Evolutionary conservation across 2,113 vertebrate genomes (phyloP).

Genomic region (Beaufortia kweichowensis): DNA sequence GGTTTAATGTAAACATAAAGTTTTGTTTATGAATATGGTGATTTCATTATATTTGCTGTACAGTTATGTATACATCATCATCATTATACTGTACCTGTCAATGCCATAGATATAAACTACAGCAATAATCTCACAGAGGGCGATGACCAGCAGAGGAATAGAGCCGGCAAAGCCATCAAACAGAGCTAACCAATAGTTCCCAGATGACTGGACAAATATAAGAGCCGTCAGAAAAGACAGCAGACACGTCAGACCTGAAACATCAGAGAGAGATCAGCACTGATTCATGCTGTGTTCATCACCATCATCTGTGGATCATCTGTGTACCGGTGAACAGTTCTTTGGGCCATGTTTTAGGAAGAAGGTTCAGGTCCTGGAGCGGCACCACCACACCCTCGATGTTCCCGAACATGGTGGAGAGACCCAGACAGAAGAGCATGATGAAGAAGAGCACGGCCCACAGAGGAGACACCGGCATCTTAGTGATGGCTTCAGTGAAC

Average conservation of each 20-base stretch:
- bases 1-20: no score
- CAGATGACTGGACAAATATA: constrained; percentile 85
- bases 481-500: constrained; percentile 96
- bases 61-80: no score
- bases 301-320: neutral
- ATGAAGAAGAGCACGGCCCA: constrained; percentile 95
- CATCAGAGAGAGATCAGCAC: constrained; percentile 33
- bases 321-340: constrained; percentile 82
- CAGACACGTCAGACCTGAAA: constrained; percentile 80
- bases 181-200: constrained; percentile 89
- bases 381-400: constrained; percentile 91
- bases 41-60: no score
- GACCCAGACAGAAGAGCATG: constrained; percentile 98
- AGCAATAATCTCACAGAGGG: constrained; percentile 86
- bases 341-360: constrained; percentile 84
- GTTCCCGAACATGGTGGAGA: constrained; percentile 97
- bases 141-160: constrained; percentile 85
- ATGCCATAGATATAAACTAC: constrained; percentile 89
- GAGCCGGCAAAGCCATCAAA: constrained; percentile 89
- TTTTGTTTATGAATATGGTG: no score
- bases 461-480: constrained; percentile 88
- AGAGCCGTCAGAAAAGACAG: constrained; percentile 78
- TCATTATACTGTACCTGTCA: constrained; percentile 79
- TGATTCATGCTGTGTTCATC: no score
- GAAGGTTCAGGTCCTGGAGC: constrained; percentile 81